Conservation (phyloP, 2,113 vertebrate species). For the Accipiter virgatus region DNA sequence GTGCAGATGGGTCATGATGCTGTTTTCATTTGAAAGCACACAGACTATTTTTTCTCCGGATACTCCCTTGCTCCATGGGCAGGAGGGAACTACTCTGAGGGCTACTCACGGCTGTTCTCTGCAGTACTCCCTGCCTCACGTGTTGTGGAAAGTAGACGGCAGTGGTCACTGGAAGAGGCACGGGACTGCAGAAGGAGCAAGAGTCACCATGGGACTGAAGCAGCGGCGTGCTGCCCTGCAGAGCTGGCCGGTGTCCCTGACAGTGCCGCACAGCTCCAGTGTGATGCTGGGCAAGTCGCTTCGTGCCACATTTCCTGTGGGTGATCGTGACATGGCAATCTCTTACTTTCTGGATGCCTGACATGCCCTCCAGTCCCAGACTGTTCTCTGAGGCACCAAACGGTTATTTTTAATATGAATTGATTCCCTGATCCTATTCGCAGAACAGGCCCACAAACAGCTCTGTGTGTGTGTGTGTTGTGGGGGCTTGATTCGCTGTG, state of each 20-base stretch:
- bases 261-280: not conserved
- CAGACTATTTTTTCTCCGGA: not conserved
- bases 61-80: not conserved
- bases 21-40: not conserved
- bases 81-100: not conserved
- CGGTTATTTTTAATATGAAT: not conserved
- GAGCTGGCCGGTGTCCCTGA: not conserved
- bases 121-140: not conserved
- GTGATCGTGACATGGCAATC: not conserved
- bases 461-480: not conserved
- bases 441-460: not conserved
- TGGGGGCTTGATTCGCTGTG: not conserved
- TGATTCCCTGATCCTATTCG: not conserved
- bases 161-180: not conserved
- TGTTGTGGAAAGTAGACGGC: accelerated
- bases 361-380: not conserved
- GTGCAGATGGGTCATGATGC: not conserved
- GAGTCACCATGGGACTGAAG: not conserved
- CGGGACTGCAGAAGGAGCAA: not conserved
- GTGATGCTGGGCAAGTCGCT: not conserved
- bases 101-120: not conserved
- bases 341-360: not conserved
- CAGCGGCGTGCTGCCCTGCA: not conserved
- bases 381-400: not conserved
- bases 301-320: not conserved